These are phyloP conservation scores for Penaeus monodon DNA, from an alignment of 2,888 invertebrate species.

Conservation along the genomic window DNA sequence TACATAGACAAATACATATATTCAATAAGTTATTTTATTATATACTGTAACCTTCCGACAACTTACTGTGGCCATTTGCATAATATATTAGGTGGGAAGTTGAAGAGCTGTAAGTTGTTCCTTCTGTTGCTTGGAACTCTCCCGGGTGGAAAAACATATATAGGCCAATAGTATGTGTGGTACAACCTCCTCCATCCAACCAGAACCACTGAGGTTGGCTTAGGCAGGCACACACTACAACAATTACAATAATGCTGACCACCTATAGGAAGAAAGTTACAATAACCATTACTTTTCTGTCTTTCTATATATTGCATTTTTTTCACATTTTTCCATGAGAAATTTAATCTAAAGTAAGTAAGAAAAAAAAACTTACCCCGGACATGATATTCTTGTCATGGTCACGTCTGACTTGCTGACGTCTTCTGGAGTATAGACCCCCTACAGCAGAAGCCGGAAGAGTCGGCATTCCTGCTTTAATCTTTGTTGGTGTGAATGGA, in stretches of 20 bases:
- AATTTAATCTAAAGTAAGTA: background rate
- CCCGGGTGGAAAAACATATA: constrained; percentile 52
- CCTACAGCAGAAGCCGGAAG: constrained; percentile 5
- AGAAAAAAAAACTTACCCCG: constrained; percentile 11
- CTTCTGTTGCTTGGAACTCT: constrained; percentile 14
- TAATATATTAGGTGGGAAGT: no score
- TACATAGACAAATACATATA: no score
- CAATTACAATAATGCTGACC: constrained; percentile 38
- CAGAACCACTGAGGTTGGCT: constrained; percentile 50
- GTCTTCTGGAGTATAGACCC: constrained; percentile 24
- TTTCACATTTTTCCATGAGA: background rate
- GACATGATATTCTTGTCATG: constrained; percentile 30
- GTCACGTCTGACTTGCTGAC: constrained; percentile 14
- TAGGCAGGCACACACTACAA: constrained; percentile 43
- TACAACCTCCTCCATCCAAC: constrained; percentile 49
- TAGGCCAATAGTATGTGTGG: constrained; percentile 27
- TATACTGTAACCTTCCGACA: no score
- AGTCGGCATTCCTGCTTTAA: background rate
- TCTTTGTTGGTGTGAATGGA: no score
- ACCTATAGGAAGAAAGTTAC: constrained; percentile 11
- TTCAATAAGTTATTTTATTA: no score
- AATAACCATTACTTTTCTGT: no score
- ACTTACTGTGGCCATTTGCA: no score
- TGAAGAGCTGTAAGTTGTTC: background rate
- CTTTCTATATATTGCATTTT: background rate